phyloP scores from a whole-genome alignment of 2,797 vertebrate species.

The Danio tinwini region DNA sequence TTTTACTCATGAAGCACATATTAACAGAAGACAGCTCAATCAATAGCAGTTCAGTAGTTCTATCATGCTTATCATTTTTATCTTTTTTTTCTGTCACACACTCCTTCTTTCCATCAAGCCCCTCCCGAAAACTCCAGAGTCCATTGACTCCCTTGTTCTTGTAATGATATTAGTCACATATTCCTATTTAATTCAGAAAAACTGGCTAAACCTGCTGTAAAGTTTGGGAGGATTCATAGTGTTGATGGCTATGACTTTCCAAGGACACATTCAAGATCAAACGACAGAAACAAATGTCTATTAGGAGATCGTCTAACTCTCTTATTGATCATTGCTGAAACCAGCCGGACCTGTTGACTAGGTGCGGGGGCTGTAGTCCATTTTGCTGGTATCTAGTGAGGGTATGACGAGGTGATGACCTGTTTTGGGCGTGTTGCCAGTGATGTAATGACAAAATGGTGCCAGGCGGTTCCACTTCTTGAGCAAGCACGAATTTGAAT shows the following conservation, averaged over 20 bases:
- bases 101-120: constrained; percentile 2
- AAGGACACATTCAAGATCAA: constrained; percentile 6
- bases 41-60: neutral
- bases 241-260: neutral
- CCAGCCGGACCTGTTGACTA: neutral
- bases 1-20: neutral
- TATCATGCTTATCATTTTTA: constrained; percentile 12
- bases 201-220: constrained; percentile 28
- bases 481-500: constrained; percentile 3
- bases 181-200: neutral
- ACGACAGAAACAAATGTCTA: neutral
- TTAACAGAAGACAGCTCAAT: neutral
- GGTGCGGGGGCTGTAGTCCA: neutral
- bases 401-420: neutral
- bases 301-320: neutral
- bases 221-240: neutral
- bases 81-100: neutral
- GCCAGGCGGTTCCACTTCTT: neutral
- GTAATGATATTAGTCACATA: constrained; percentile 9
- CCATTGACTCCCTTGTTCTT: neutral
- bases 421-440: neutral
- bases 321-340: neutral
- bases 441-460: constrained; percentile 35
- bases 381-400: constrained; percentile 1
- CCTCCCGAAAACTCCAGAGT: neutral